These are phyloP conservation scores for Tinea trinotella DNA, from an alignment of 2,888 invertebrate genomes.

Conservation along the genomic window DNA sequence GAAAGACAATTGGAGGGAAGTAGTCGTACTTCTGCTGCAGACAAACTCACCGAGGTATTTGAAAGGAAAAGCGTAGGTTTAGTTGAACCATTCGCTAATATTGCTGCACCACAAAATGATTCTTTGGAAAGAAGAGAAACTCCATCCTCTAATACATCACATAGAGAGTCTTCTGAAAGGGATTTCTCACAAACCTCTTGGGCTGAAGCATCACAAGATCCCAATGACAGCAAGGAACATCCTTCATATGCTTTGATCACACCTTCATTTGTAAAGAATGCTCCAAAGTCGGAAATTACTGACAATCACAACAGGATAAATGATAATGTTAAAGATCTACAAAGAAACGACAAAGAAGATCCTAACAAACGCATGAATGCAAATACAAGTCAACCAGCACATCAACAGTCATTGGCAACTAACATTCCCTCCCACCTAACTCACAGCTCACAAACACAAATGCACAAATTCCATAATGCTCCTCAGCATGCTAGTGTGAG, in stretches of 20 bases:
- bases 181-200: slow-evolving; percentile 57
- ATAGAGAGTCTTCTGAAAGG: slow-evolving; percentile 62
- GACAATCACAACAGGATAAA: slow-evolving; percentile 13
- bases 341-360: slow-evolving; percentile 34
- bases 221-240: slow-evolving; percentile 30
- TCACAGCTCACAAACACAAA: slow-evolving; percentile 28
- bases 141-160: slow-evolving; percentile 48
- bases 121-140: slow-evolving; percentile 64
- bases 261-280: slow-evolving; percentile 34
- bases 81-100: slow-evolving; percentile 42
- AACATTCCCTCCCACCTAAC: neutral
- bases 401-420: neutral
- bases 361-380: slow-evolving; percentile 21
- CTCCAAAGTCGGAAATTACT: slow-evolving; percentile 35
- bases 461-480: slow-evolving; percentile 34
- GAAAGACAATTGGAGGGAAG: slow-evolving; percentile 47
- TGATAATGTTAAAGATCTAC: slow-evolving; percentile 29
- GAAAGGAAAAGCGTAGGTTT: slow-evolving; percentile 61
- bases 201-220: slow-evolving; percentile 61
- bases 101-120: slow-evolving; percentile 40
- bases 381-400: slow-evolving; percentile 20
- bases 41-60: slow-evolving; percentile 63
- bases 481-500: slow-evolving; percentile 29
- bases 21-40: slow-evolving; percentile 54
- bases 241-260: slow-evolving; percentile 31